phyloP scores from a whole-genome alignment of 2,888 invertebrate genomes.

The Gymnosoma rotundatum region DNA sequence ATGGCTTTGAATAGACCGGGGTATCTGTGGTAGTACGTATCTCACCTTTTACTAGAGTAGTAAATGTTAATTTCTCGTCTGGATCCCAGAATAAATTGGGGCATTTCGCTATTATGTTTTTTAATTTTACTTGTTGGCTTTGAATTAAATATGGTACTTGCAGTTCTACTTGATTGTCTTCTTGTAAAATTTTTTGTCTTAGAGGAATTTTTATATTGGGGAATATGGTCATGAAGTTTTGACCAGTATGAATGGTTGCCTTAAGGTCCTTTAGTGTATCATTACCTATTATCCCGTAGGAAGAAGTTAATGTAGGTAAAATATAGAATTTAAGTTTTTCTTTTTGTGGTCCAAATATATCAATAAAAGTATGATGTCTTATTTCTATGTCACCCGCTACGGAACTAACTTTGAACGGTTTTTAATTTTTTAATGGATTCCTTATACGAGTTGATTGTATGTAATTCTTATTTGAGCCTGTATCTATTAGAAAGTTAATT shows the following conservation, averaged over 20 bases:
- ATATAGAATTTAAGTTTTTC: constrained; percentile 41
- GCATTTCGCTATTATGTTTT: too few species aligned
- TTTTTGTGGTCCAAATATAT: constrained; percentile 16
- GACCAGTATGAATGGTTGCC: constrained; percentile 42
- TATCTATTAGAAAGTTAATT: constrained; percentile 39
- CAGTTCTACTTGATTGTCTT: constrained; percentile 28
- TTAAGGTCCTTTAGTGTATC: constrained; percentile 28
- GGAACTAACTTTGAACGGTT: constrained; percentile 29
- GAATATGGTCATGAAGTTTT: constrained; percentile 42
- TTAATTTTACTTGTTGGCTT: too few species aligned
- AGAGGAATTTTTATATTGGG: constrained; percentile 29
- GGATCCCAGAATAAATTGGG: too few species aligned
- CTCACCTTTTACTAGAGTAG: too few species aligned
- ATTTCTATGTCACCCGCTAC: constrained; percentile 7
- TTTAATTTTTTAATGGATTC: constrained; percentile 11
- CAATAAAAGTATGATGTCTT: constrained; percentile 37
- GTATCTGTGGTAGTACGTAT: too few species aligned
- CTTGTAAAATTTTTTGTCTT: constrained; percentile 32
- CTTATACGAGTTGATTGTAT: too few species aligned
- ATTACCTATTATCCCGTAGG: constrained; percentile 43
- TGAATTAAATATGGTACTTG: constrained; percentile 25
- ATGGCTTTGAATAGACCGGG: too few species aligned
- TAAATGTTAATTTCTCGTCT: too few species aligned
- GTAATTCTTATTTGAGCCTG: constrained; percentile 38
- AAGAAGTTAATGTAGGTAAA: constrained; percentile 41